Evolutionary conservation across 2,797 vertebrate species (phyloP).

Genomic region (Scleropages formosus): DNA sequence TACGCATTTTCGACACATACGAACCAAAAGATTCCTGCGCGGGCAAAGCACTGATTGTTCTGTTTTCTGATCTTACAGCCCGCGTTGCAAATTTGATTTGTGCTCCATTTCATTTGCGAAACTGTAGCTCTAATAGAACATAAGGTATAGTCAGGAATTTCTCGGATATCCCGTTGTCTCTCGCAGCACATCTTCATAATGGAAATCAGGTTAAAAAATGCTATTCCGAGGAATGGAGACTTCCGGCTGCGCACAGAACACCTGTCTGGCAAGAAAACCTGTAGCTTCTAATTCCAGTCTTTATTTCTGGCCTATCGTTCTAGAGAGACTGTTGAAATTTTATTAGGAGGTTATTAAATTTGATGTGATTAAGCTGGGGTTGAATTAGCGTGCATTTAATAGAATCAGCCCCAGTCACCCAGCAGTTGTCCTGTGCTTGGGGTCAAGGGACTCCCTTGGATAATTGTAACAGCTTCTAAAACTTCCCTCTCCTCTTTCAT

Average conservation of each 20-base stretch:
- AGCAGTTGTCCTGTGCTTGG: conserved; percentile 35
- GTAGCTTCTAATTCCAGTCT: conserved; percentile 26
- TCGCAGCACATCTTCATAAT: conserved; percentile 8
- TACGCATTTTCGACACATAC: not conserved
- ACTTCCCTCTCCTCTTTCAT: conserved; percentile 14
- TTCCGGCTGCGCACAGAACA: conserved; percentile 1
- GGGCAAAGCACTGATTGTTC: conserved; percentile 21
- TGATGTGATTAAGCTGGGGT: conserved; percentile 59
- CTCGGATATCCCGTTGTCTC: not conserved
- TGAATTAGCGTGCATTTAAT: conserved; percentile 61
- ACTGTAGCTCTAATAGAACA: conserved; percentile 25
- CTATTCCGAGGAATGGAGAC: not conserved
- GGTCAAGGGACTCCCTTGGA: conserved; percentile 19
- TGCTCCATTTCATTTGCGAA: conserved; percentile 16
- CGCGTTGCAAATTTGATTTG: conserved; percentile 33
- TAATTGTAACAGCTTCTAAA: conserved; percentile 14
- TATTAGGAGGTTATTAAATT: conserved; percentile 57
- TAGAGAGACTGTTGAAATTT: conserved; percentile 59
- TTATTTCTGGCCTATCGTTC: conserved; percentile 43
- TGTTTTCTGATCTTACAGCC: conserved; percentile 22
- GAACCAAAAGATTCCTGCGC: not conserved
- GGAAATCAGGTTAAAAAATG: conserved; percentile 20
- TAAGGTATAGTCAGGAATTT: conserved; percentile 26
- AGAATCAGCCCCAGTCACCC: conserved; percentile 57
- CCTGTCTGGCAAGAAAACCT: conserved; percentile 27